A percentile compares a stretch with the other conserved stretches of the same genome.
phyloP scores from a whole-genome alignment of 1,140 invertebrate species.

The Dendroctonus ponderosae region DNA sequence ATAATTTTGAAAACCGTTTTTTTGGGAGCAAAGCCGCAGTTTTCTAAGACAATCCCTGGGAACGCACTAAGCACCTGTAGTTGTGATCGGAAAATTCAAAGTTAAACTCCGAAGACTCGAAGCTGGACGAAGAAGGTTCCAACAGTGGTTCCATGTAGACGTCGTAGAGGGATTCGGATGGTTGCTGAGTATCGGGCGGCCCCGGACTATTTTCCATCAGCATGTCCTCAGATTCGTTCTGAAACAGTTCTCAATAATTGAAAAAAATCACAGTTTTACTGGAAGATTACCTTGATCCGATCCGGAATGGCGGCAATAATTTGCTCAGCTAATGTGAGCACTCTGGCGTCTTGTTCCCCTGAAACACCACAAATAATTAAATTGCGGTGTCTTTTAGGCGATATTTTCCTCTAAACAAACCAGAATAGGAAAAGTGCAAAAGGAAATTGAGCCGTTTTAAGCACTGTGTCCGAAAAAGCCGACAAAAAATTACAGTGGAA shows the following conservation, averaged over 20 bases:
- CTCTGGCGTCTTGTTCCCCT: slow-evolving; percentile 89
- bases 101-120: slow-evolving; percentile 65
- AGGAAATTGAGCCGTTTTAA: too few relatives aligned
- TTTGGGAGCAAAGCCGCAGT: too few relatives aligned
- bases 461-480: too few relatives aligned
- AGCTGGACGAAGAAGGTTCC: slow-evolving; percentile 61
- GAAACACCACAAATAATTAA: slow-evolving; percentile 46
- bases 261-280: neutral
- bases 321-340: slow-evolving; percentile 92
- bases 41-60: slow-evolving; percentile 45
- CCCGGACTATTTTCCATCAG: slow-evolving; percentile 54
- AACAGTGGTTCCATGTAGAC: slow-evolving; percentile 67
- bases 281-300: slow-evolving; percentile 77
- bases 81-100: slow-evolving; percentile 78
- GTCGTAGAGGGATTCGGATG: slow-evolving; percentile 55
- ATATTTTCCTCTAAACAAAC: too few relatives aligned
- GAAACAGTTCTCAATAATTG: neutral
- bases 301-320: slow-evolving; percentile 97
- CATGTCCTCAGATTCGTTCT: slow-evolving; percentile 65
- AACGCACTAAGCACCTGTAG: slow-evolving; percentile 60
- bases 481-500: too few relatives aligned
- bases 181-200: slow-evolving; percentile 45
- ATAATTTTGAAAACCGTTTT: slow-evolving; percentile 1
- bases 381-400: too few relatives aligned
- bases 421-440: too few relatives aligned